These are phyloP conservation scores for Drosophila ficusphila DNA, from an alignment of 1,140 invertebrate genomes.

Conservation along the genomic window DNA sequence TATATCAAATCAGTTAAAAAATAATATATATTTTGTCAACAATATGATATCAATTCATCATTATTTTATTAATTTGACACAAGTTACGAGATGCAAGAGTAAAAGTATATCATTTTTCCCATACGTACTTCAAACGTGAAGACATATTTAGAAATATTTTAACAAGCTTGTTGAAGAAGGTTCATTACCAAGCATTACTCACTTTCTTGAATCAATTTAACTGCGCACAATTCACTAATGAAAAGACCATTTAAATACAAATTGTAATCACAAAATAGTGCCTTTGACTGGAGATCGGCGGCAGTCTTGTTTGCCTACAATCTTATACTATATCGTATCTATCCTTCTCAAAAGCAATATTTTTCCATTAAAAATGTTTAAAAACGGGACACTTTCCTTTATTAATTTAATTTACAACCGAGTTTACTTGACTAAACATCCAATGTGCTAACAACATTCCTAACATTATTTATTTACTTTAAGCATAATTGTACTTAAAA, in stretches of 20 bases:
- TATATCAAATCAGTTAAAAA: neutral
- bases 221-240: slow-evolving; percentile 4
- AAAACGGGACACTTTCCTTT: slow-evolving; percentile 12
- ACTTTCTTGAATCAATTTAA: slow-evolving; percentile 4
- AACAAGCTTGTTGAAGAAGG: slow-evolving; percentile 1
- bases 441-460: slow-evolving; percentile 46
- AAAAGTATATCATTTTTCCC: too few species aligned
- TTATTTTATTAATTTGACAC: too few species aligned
- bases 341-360: slow-evolving; percentile 33
- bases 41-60: too few species aligned
- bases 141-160: too few species aligned
- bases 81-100: too few species aligned
- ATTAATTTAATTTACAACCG: slow-evolving; percentile 3
- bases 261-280: slow-evolving; percentile 66
- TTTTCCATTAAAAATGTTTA: slow-evolving; percentile 23
- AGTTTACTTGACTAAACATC: slow-evolving; percentile 8
- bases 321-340: slow-evolving; percentile 9
- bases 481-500: slow-evolving; percentile 59
- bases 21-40: neutral
- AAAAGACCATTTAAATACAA: slow-evolving; percentile 20
- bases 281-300: slow-evolving; percentile 61
- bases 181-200: neutral
- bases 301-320: slow-evolving; percentile 26
- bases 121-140: too few species aligned
- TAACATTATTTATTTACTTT: slow-evolving; percentile 39